A percentile compares a stretch with the other conserved stretches of the same genome.
phyloP scores from a whole-genome alignment of 2,113 vertebrate genomes.

The Ardeotis arabs region DNA sequence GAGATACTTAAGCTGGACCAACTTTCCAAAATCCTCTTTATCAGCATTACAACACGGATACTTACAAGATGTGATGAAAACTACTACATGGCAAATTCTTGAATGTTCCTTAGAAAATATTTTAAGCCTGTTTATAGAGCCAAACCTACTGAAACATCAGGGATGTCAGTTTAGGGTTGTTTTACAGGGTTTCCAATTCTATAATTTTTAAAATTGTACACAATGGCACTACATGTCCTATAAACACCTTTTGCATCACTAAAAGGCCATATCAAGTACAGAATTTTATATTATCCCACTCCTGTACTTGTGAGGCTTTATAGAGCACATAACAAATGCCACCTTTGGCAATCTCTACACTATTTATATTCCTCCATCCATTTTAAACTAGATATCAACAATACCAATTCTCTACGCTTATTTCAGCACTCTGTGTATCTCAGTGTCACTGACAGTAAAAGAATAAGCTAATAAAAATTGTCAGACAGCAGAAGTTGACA shows the following conservation, averaged over 20 bases:
- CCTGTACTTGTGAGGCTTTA: background rate
- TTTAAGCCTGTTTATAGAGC: background rate
- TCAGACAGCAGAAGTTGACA: background rate
- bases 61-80: background rate
- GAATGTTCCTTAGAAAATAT: background rate
- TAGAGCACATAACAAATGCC: background rate
- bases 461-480: background rate
- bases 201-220: rapidly evolving
- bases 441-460: background rate
- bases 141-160: background rate
- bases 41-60: background rate
- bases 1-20: background rate
- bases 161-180: background rate
- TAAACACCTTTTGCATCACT: background rate
- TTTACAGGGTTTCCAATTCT: background rate
- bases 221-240: background rate
- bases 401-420: background rate
- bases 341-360: background rate
- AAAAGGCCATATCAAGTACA: background rate
- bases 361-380: background rate
- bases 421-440: background rate
- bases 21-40: background rate
- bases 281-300: background rate
- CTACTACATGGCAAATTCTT: background rate
- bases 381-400: background rate